These are phyloP conservation scores for Zosterops japonicus DNA, from an alignment of 2,113 vertebrate genomes.

Conservation along the genomic window DNA sequence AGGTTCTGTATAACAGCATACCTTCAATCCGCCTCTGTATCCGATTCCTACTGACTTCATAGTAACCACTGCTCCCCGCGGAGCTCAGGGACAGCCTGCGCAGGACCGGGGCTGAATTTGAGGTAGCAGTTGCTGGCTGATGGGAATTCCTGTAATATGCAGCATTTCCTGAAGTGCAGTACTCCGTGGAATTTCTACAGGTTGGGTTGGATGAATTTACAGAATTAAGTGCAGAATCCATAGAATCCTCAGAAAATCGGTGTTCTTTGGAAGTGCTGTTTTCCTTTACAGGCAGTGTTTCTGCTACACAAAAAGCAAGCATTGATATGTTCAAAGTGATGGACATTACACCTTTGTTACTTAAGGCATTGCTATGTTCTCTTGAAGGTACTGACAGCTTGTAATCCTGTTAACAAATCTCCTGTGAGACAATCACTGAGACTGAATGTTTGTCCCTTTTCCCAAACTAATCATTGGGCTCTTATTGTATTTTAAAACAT, in stretches of 20 bases:
- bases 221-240: constrained; percentile 85
- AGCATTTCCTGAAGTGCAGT: constrained; percentile 68
- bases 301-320: constrained; percentile 76
- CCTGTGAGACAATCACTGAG: background rate
- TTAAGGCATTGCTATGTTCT: background rate
- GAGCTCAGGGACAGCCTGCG: constrained; percentile 74
- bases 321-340: background rate
- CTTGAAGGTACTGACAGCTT: background rate
- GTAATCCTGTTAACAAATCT: background rate
- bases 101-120: constrained; percentile 63
- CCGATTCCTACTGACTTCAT: constrained; percentile 74
- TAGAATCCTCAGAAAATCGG: constrained; percentile 75
- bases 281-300: constrained; percentile 82
- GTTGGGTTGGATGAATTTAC: constrained; percentile 75
- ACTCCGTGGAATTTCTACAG: constrained; percentile 72
- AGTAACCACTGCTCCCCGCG: constrained; percentile 53
- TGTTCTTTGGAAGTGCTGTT: constrained; percentile 82
- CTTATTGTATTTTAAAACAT: background rate
- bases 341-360: background rate
- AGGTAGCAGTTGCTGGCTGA: constrained; percentile 61
- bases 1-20: constrained; percentile 53
- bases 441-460: background rate
- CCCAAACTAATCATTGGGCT: background rate
- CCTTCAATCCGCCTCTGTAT: constrained; percentile 86
- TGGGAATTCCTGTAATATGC: constrained; percentile 70